phyloP scores from a whole-genome alignment of 2,113 vertebrate genomes.

The Cettia cetti region DNA sequence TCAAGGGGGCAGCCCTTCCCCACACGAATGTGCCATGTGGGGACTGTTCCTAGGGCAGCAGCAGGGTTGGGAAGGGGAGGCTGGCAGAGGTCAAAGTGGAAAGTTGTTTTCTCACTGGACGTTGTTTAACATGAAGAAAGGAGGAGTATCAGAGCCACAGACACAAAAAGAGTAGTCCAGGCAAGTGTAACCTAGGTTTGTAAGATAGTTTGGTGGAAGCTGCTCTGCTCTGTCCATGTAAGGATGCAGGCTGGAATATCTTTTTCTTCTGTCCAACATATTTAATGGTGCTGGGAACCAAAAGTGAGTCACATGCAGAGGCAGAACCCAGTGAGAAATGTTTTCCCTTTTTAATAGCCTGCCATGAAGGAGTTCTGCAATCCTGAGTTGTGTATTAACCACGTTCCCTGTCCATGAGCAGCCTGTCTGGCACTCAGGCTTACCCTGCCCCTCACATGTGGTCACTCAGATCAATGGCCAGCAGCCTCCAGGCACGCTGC shows the following conservation, averaged over 20 bases:
- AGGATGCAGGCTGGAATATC: not conserved
- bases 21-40: not conserved
- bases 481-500: not conserved
- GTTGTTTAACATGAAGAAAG: not conserved
- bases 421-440: not conserved
- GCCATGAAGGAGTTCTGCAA: not conserved
- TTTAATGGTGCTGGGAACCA: not conserved
- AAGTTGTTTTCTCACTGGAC: not conserved
- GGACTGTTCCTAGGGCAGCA: not conserved
- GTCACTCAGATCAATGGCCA: not conserved
- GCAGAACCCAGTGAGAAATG: not conserved
- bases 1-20: slow-evolving; percentile 52
- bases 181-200: not conserved
- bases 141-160: not conserved
- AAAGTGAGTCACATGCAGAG: not conserved
- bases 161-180: not conserved
- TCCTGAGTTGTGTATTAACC: not conserved
- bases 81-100: not conserved
- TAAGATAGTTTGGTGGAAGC: not conserved
- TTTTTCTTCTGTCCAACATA: not conserved
- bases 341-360: not conserved
- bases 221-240: not conserved
- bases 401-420: not conserved
- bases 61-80: not conserved
- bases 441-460: not conserved